Percentiles rank a stretch among this genome's conserved stretches.
Conservation (phyloP, 2,113 vertebrate species). For the Otocyon megalotis region DNA sequence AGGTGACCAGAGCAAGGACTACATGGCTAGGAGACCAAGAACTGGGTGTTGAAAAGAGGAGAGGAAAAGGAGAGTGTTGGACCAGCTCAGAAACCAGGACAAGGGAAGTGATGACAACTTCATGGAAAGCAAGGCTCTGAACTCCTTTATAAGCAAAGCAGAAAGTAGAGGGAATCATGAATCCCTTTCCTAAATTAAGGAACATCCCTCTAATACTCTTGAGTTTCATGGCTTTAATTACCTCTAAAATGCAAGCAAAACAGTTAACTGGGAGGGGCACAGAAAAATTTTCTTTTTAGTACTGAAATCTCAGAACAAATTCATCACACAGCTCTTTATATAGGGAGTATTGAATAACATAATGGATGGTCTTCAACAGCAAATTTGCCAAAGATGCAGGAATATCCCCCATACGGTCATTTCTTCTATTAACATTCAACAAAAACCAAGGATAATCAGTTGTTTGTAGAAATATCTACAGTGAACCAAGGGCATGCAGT, state of each 20-base stretch:
- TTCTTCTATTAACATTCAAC: background rate
- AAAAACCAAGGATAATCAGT: background rate
- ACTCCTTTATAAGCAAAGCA: background rate
- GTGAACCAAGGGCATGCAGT: background rate
- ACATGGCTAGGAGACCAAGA: background rate
- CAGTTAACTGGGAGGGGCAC: background rate
- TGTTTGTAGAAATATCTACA: background rate
- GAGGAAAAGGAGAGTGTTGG: background rate
- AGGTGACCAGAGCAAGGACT: background rate
- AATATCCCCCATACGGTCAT: background rate
- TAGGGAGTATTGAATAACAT: background rate
- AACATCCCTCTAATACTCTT: background rate
- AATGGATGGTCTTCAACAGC: background rate
- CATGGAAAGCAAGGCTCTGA: background rate
- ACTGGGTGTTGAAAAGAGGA: background rate
- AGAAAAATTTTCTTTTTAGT: background rate
- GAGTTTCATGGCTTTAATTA: background rate
- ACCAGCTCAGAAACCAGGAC: background rate
- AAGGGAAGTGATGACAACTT: background rate
- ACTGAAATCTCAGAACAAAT: background rate
- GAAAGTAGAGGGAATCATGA: background rate
- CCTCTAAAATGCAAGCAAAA: background rate
- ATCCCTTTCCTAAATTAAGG: background rate
- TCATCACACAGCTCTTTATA: background rate
- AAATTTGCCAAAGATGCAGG: conserved; percentile 4